Conservation (phyloP, 2,888 invertebrate genomes). For the Carterocephalus palaemon region DNA sequence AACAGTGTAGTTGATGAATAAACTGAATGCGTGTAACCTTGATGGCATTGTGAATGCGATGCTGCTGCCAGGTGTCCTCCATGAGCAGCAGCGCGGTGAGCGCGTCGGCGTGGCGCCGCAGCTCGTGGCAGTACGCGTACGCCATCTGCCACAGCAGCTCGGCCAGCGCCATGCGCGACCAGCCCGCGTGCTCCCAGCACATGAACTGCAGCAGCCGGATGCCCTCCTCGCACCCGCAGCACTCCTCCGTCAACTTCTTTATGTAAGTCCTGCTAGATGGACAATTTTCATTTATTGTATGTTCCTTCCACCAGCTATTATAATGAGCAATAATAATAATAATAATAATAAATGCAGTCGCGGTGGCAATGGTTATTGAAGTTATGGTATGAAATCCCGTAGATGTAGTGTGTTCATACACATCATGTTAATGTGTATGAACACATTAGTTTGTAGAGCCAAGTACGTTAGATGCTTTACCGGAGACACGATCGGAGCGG, state of each 20-base stretch:
- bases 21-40: slow-evolving; percentile 81
- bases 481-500: too few species aligned
- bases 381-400: too few species aligned
- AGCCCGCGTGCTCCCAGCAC: slow-evolving; percentile 97
- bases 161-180: slow-evolving; percentile 92
- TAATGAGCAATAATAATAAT: too few species aligned
- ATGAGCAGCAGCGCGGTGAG: slow-evolving; percentile 91
- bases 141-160: slow-evolving; percentile 95
- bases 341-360: too few species aligned
- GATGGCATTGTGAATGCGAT: slow-evolving; percentile 94
- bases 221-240: slow-evolving; percentile 94
- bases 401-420: too few species aligned
- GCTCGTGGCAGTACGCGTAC: slow-evolving; percentile 95
- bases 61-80: slow-evolving; percentile 97
- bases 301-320: too few species aligned
- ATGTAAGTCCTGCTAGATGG: slow-evolving; percentile 80
- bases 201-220: slow-evolving; percentile 93
- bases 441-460: too few species aligned
- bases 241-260: slow-evolving; percentile 97
- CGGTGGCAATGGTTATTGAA: too few species aligned
- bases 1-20: too few species aligned
- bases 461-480: too few species aligned
- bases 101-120: slow-evolving; percentile 94
- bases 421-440: too few species aligned
- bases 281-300: background rate